These are phyloP conservation scores for Petrocephalus schoutedeni DNA, from an alignment of 2,797 vertebrate genomes.

Conservation along the genomic window DNA sequence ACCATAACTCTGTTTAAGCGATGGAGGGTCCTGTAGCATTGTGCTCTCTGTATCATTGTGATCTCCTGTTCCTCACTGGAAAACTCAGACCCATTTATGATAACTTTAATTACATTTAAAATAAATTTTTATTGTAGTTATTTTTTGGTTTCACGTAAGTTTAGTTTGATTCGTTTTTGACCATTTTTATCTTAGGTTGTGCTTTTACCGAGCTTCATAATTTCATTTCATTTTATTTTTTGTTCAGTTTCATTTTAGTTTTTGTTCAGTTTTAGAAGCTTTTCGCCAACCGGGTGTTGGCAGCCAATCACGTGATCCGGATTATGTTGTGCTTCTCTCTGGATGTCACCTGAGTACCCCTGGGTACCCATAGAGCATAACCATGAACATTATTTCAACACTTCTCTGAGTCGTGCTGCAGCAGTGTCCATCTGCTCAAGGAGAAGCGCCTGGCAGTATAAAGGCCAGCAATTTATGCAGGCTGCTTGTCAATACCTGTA, in stretches of 20 bases:
- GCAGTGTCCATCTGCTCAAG: background rate
- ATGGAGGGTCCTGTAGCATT: too few relatives aligned
- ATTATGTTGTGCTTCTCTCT: background rate
- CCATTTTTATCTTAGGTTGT: background rate
- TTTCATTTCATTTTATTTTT: background rate
- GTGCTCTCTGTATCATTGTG: too few relatives aligned
- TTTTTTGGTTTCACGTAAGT: background rate
- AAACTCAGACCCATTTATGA: too few relatives aligned
- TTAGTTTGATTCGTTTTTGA: background rate
- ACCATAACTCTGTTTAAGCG: too few relatives aligned
- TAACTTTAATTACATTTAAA: too few relatives aligned
- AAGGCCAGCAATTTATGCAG: background rate
- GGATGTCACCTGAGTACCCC: background rate
- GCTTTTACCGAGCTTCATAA: background rate
- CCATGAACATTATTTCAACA: background rate
- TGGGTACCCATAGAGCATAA: background rate
- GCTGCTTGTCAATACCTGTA: background rate
- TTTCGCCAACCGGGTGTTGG: background rate
- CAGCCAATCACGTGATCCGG: background rate
- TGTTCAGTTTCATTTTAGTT: background rate
- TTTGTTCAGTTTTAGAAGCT: background rate
- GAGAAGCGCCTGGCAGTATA: background rate
- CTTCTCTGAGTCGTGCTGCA: background rate
- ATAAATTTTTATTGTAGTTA: too few relatives aligned
- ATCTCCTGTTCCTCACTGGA: too few relatives aligned